These are phyloP conservation scores for Nasua narica DNA, from an alignment of 2,797 vertebrate species.

Conservation along the genomic window DNA sequence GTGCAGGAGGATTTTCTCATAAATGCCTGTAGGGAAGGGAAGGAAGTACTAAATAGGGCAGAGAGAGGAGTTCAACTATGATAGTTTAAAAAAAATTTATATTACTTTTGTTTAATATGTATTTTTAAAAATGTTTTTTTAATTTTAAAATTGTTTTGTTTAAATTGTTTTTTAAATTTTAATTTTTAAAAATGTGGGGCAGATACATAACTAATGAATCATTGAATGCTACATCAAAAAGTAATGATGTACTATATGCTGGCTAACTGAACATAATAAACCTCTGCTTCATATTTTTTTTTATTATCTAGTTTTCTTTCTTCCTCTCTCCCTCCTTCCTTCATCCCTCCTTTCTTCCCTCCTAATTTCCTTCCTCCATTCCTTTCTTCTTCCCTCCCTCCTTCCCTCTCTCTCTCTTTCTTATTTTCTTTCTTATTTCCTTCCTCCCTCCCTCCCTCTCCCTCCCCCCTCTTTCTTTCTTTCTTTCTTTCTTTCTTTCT, in stretches of 20 bases:
- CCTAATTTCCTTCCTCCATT: too few relatives aligned
- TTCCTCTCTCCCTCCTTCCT: not conserved
- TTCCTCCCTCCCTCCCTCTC: not conserved
- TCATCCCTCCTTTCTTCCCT: too few relatives aligned
- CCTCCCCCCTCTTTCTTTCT: too few relatives aligned
- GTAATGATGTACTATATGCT: too few relatives aligned
- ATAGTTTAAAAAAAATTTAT: not conserved
- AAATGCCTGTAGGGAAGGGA: not conserved
- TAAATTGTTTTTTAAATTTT: too few relatives aligned
- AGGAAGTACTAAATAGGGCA: not conserved
- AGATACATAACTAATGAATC: too few relatives aligned
- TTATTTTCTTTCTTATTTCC: not conserved
- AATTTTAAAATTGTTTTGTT: too few relatives aligned
- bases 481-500: too few relatives aligned
- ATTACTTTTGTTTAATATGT: not conserved
- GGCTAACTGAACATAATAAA: too few relatives aligned
- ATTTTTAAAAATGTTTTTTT: too few relatives aligned
- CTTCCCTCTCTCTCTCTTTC: not conserved
- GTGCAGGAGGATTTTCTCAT: not conserved
- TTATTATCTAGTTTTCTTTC: not conserved
- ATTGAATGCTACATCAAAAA: too few relatives aligned
- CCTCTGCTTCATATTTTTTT: too few relatives aligned
- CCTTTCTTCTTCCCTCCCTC: not conserved
- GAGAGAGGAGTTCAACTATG: not conserved
- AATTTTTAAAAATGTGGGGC: not conserved